A percentile compares a stretch with the other conserved stretches of the same genome.
phyloP scores from a whole-genome alignment of 2,888 invertebrate species.

The Biston betularia region DNA sequence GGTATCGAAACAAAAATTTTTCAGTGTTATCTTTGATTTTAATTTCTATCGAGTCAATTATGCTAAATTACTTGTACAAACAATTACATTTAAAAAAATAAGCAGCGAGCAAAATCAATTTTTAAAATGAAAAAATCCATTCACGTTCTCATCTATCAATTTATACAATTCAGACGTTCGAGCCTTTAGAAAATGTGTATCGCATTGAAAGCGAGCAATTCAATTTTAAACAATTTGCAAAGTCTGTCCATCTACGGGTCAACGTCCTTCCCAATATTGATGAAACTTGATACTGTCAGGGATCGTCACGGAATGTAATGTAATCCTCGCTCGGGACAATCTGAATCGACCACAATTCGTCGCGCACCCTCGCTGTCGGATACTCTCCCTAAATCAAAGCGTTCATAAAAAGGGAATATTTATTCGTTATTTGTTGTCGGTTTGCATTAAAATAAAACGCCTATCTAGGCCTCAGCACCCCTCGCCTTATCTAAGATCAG shows the following conservation, averaged over 20 bases:
- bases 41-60: no score
- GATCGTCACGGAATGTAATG: slow-evolving; percentile 61
- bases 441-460: slow-evolving; percentile 84
- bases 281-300: slow-evolving; percentile 67
- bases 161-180: slow-evolving; percentile 37
- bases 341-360: slow-evolving; percentile 76
- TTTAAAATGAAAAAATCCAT: slow-evolving; percentile 19
- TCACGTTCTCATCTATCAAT: slow-evolving; percentile 37
- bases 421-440: slow-evolving; percentile 85
- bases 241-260: slow-evolving; percentile 44
- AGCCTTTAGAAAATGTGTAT: slow-evolving; percentile 34
- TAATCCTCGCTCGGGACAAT: slow-evolving; percentile 76
- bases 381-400: slow-evolving; percentile 79
- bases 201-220: slow-evolving; percentile 40
- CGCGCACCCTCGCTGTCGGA: slow-evolving; percentile 65
- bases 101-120: background rate
- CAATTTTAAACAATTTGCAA: slow-evolving; percentile 54
- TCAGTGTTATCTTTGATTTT: no score
- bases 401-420: slow-evolving; percentile 80
- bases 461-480: slow-evolving; percentile 81
- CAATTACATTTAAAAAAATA: no score
- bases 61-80: no score
- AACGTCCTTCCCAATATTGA: slow-evolving; percentile 69
- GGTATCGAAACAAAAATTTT: no score
- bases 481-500: slow-evolving; percentile 81